Evolutionary conservation across 2,888 invertebrate species (phyloP).

Genomic region (Agrotis exclamationis): DNA sequence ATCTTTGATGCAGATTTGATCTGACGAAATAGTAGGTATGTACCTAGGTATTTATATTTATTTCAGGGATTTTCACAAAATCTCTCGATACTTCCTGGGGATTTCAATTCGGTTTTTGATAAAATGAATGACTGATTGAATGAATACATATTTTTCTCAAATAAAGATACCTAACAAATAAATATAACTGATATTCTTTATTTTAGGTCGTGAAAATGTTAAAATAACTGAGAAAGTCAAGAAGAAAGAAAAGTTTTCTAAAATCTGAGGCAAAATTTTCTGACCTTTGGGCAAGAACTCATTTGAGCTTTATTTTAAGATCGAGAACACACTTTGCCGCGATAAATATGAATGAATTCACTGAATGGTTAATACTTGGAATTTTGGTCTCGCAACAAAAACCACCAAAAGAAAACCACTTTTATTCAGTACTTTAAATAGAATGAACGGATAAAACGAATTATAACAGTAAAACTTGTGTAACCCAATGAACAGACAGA

Average conservation of each 20-base stretch:
- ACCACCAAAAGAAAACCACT: too few species aligned
- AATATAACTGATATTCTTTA: neutral
- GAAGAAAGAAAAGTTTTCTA: neutral
- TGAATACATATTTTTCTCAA: too few species aligned
- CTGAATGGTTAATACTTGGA: too few species aligned
- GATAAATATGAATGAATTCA: too few species aligned
- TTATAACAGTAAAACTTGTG: neutral
- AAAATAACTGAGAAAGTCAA: neutral
- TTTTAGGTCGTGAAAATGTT: neutral
- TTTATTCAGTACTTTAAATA: too few species aligned
- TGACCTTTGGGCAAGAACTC: too few species aligned
- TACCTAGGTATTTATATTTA: conserved; percentile 8
- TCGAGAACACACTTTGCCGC: neutral
- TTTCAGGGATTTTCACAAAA: neutral
- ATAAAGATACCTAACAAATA: too few species aligned
- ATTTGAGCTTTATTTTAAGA: neutral
- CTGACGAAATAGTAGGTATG: conserved; percentile 9
- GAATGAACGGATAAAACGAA: neutral
- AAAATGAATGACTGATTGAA: neutral
- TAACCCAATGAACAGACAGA: conserved; percentile 4
- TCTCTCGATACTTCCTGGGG: neutral
- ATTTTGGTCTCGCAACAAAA: too few species aligned
- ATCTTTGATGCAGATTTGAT: conserved; percentile 32
- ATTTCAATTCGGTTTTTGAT: neutral
- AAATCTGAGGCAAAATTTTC: neutral